Evolutionary conservation across 2,888 invertebrate species (phyloP), one percentile per base, ranked within the genome.

Genomic region (Heliconius ismenius): DNA sequence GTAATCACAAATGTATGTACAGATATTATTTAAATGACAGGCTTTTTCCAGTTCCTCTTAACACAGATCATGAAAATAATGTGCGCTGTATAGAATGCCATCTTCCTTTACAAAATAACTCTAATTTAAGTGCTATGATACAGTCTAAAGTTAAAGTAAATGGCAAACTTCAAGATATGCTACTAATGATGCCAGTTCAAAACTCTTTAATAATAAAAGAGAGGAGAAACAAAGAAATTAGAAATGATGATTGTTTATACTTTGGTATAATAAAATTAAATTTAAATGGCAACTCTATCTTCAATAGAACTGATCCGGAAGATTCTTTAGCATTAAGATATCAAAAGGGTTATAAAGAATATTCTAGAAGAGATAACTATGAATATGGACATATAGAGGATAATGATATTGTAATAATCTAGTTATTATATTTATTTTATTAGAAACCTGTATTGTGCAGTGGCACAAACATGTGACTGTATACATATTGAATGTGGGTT

Each of bases 21-120:
- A 92, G 95, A 73, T 95, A 95, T 79, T 90, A 93, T 82, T 85
- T 96, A 21, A 95, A 96, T 79, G 94, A 95, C 9, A 87, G 95
- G 73, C 84, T 95, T 18, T 95, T 95, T 79, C 95, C 95, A 0
- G 93, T 95, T 24, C 93, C 95, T 0, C 80, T 95, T 18, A 91
- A 91, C 65, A 84, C 87, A 15, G 95, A 95, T 76, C 86, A 89
- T 60, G 88, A 90, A 49, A 91, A 94, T 13, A 90, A 85, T 58
- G 91, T 95, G 18, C 85, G 95, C 39, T 95, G 95, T 81, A 88
- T 90, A 1, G 91, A 95, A 81, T 95, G 95, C 75, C 89, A 91
- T 68, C 86, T 95, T 26, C 94, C 95, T 0, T 84, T 91, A 82
- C 79, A 85, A 26, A 85, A 89, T 81, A 78, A 80, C 0, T 81